These are phyloP conservation scores for Psammodynastes pulverulentus DNA, from an alignment of 2,113 vertebrate species.

Conservation along the genomic window DNA sequence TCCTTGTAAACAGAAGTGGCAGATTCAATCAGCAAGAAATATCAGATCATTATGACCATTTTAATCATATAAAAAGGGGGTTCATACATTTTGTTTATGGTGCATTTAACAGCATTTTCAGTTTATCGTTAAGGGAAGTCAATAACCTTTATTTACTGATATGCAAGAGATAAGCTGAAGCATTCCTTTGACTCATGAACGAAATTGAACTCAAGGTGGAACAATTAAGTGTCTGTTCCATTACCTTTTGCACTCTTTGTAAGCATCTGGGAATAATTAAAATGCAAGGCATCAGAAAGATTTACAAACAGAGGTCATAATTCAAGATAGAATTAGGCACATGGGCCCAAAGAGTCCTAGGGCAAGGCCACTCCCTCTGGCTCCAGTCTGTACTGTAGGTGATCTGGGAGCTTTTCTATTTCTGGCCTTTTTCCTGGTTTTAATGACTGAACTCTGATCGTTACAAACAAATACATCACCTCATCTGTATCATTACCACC, in stretches of 20 bases:
- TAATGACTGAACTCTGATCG: background rate
- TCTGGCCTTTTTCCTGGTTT: background rate
- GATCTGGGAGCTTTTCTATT: background rate
- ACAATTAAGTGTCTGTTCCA: conserved; percentile 53
- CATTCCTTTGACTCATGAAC: conserved; percentile 29
- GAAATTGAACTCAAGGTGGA: conserved; percentile 47
- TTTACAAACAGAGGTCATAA: conserved; percentile 72
- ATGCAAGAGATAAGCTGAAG: conserved; percentile 80
- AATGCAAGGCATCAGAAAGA: conserved; percentile 68
- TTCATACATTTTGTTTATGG: conserved; percentile 74
- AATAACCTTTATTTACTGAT: conserved; percentile 76
- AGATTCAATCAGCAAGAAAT: conserved; percentile 98
- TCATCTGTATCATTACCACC: background rate
- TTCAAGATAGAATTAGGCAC: conserved; percentile 48
- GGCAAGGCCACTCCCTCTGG: background rate
- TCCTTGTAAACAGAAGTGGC: conserved; percentile 91
- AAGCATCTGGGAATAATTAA: conserved; percentile 74
- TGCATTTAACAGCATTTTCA: conserved; percentile 81
- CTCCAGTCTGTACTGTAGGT: background rate
- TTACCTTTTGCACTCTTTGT: conserved; percentile 65
- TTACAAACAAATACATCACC: background rate
- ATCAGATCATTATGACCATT: conserved; percentile 91
- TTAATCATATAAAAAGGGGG: conserved; percentile 93
- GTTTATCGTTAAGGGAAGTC: conserved; percentile 65
- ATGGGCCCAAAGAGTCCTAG: conserved; percentile 8